Conservation (phyloP, 2,888 invertebrate species). For the Anticlea derivata region DNA sequence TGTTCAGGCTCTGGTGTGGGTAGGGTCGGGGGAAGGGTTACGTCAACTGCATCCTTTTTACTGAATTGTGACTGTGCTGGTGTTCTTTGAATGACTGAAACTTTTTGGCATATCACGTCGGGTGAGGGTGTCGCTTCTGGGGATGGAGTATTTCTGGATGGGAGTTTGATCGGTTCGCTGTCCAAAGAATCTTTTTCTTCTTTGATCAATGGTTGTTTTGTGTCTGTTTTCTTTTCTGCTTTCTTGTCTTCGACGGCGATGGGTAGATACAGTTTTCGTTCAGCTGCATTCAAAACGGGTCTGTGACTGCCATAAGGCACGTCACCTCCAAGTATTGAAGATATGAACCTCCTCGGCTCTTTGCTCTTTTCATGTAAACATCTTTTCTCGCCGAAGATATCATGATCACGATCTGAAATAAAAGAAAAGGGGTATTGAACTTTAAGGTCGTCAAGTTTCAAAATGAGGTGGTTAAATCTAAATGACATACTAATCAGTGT, state of each 20-base stretch:
- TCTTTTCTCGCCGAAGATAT: constrained; percentile 76
- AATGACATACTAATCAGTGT: constrained; percentile 17
- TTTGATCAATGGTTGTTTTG: constrained; percentile 76
- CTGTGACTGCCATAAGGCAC: constrained; percentile 91
- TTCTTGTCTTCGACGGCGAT: constrained; percentile 80
- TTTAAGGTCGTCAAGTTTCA: neutral
- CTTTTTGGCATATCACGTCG: constrained; percentile 87
- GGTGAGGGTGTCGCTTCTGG: constrained; percentile 85
- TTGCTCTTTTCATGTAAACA: constrained; percentile 64
- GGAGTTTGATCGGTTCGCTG: constrained; percentile 84
- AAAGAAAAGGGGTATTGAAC: constrained; percentile 39
- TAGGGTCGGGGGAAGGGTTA: constrained; percentile 77
- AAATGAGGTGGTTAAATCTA: neutral
- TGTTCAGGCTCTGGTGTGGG: constrained; percentile 87
- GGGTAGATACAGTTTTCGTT: constrained; percentile 90
- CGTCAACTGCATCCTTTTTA: constrained; percentile 76
- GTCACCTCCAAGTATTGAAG: constrained; percentile 91
- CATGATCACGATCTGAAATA: constrained; percentile 81
- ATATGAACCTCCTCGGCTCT: constrained; percentile 87
- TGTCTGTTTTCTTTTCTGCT: constrained; percentile 73
- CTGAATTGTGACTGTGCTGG: constrained; percentile 83
- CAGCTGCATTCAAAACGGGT: constrained; percentile 91
- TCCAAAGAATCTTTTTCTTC: constrained; percentile 87
- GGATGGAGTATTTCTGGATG: constrained; percentile 74
- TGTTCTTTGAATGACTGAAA: constrained; percentile 93